Evolutionary conservation across 2,113 vertebrate genomes (phyloP), one percentile per base, ranked within the genome.

Genomic region (Eulemur macaco): DNA sequence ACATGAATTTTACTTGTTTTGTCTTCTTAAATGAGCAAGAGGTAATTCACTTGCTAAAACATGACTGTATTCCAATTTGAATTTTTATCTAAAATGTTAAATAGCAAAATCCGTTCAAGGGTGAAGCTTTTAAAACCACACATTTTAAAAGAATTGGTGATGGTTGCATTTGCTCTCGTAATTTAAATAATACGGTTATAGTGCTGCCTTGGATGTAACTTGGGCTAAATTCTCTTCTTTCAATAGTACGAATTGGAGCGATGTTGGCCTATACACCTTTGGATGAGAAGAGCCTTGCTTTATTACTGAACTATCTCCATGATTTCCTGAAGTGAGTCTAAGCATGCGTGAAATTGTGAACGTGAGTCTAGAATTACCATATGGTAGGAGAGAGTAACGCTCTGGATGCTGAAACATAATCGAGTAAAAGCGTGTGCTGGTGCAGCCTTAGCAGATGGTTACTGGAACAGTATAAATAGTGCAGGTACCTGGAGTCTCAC

Each of bases 251-350:
- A 31, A 99, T 99, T 18, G 99, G 99, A 96, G 99, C 99, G 21
- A 99, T 99, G 99, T 98, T 99, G 98, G 99, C 99, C 17, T 99
- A 99, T 97, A 99, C 99, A 1, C 99, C 99, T 29, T 98, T 99
- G 89, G 99, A 99, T 78, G 99, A 99, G 98, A 99, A 99, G 98
- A 99, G 99, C 56, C 99, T 99, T 95, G 99, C 99, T 39, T 98
- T 99, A 98, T 99, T 99, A 94, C 98, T 99, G 80, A 99, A 99
- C 98, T 99, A 99, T 96, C 98, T 99, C 97, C 99, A 99, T 88
- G 99, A 99, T 97, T 99, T 99, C 98, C 98, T 99, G 69, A 99
- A 99, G 99, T 99, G 98, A 99, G 99, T 98, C 74, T 23, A 1
- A 15, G 34, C 81, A 1, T 39, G 29, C 27, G 76, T 89, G 45